These are phyloP conservation scores for Aphyosemion australe DNA, from an alignment of 2,113 vertebrate species.

Conservation along the genomic window DNA sequence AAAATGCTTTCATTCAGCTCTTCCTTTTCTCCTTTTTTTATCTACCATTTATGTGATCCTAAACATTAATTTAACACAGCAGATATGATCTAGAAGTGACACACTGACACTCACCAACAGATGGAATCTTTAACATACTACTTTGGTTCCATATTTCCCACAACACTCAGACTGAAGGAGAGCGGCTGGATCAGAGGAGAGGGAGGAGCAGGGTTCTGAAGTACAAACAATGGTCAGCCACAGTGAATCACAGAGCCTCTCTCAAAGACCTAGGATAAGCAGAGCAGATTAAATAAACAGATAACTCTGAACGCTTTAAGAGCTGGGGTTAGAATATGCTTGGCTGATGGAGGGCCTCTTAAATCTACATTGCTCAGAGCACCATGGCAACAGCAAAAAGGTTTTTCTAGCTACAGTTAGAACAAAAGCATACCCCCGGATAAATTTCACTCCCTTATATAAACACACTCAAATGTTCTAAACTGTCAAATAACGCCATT, in stretches of 20 bases:
- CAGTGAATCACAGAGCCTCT: slow-evolving; percentile 66
- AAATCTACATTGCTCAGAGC: slow-evolving; percentile 47
- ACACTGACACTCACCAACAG: slow-evolving; percentile 26
- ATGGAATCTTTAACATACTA: slow-evolving; percentile 48
- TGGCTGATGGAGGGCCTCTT: slow-evolving; percentile 46
- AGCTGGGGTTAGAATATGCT: slow-evolving; percentile 50
- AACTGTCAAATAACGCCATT: neutral
- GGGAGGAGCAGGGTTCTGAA: slow-evolving; percentile 63
- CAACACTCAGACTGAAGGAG: slow-evolving; percentile 44
- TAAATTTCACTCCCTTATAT: neutral
- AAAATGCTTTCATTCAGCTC: neutral
- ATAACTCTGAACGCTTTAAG: slow-evolving; percentile 57
- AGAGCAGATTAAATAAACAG: slow-evolving; percentile 67
- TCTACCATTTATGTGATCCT: neutral
- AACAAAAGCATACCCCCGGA: neutral
- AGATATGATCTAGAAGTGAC: slow-evolving; percentile 32
- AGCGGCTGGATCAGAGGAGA: slow-evolving; percentile 52
- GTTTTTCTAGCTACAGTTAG: slow-evolving; percentile 13
- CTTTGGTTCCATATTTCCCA: slow-evolving; percentile 48
- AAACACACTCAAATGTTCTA: neutral
- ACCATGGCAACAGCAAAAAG: slow-evolving; percentile 46
- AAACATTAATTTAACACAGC: slow-evolving; percentile 17
- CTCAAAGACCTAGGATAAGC: slow-evolving; percentile 63
- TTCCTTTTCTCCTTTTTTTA: too few species aligned
- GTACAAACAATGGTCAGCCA: slow-evolving; percentile 66